Evolutionary conservation across 2,797 vertebrate species (phyloP), one percentile per base, ranked within the genome.

Genomic region (Gambusia yucatana): DNA sequence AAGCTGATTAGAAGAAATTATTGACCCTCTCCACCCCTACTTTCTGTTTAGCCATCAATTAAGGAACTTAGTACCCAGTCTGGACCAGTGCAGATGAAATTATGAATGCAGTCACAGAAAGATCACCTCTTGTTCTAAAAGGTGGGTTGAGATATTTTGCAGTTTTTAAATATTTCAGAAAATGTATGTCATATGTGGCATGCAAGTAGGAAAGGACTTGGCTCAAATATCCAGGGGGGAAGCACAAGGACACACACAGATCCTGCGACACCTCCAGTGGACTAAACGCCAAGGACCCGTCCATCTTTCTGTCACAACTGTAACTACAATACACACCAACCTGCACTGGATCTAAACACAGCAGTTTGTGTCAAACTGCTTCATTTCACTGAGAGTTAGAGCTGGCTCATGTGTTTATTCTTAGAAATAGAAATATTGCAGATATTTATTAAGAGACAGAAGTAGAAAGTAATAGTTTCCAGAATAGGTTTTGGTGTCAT

Each of bases 11-110:
- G 75, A 41, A 28, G 57, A 72, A 79, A 87, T 84, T 78, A 89
- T 75, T 83, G 82, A 82, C 76, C 81, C 63, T 52, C 71, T 33
- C 52, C 28, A 16, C 47, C 30, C 48, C 71, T 73, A 80, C 86
- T 90, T 86, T 88, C 83, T 89, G 75, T 72, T 89, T 87, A 87
- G 78, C 82, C 41, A 81, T 89, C 85, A 87, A 78, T 90, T 89
- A 91, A 84, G 85, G 1, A 1, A 84, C 82, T 87, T 82, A n/a
- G 72, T 28, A 84, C 86, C 73, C 47, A 74, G 47, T 20, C 78
- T 76, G 39, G 73, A 80, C 88, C 86, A 77, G n/a, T 46, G 69
- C 47, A 77, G 76, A 86, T 75, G 52, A 78, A 80, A 85, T 63
- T 22, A 16, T 72, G 57, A 85, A 80, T 80, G 52, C 76, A 73